Evolutionary conservation across 2,113 vertebrate species (phyloP), one percentile per base, ranked within the genome.

Genomic region (Illadopsis cleaveri): DNA sequence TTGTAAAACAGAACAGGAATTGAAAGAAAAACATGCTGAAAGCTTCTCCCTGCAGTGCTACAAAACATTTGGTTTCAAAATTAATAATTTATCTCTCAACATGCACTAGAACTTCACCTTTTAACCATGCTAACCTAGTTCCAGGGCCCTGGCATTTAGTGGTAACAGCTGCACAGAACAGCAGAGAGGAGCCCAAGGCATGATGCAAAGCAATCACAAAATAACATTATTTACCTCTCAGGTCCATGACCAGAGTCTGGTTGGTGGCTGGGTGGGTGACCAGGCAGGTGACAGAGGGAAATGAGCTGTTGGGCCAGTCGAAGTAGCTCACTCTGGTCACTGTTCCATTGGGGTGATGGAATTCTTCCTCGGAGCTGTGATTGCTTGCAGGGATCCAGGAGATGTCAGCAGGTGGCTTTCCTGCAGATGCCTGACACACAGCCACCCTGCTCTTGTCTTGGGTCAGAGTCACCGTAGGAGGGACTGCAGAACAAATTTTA

Each of bases 341-440:
- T 16, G 96, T 97, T 51, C 76, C 90, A 1, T 96, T 61, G n/a
- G 5, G 37, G 58, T 89, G 66, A 40, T 18, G 54, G 9, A 35
- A 6, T 42, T 92, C 53, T 10, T 94, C 37, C 64, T 70, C 12
- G 0, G 57, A 69, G 75, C 15, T 66, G 62, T 94, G 91, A 4
- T n/a, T 56, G 25, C 89, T 88, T 38, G 33, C 57, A 81, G 97
- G 96, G n/a, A 35, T 68, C 98, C 97, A 98, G 71, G 64, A 97
- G 81, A 98, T 92, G 42, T n/a, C 65, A 14, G 97, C 97, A 93
- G 97, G 93, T 24, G 97, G 97, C 69, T 96, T 98, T 73, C 96
- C 96, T 64, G 89, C 80, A 75, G 70, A 62, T 0, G 95, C 97
- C 58, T 79, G 73, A 33, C 98, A 97, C 18, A 82, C 47, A 15